Conservation (phyloP, 2,797 vertebrate genomes). For the Acipenser oxyrinchus region DNA sequence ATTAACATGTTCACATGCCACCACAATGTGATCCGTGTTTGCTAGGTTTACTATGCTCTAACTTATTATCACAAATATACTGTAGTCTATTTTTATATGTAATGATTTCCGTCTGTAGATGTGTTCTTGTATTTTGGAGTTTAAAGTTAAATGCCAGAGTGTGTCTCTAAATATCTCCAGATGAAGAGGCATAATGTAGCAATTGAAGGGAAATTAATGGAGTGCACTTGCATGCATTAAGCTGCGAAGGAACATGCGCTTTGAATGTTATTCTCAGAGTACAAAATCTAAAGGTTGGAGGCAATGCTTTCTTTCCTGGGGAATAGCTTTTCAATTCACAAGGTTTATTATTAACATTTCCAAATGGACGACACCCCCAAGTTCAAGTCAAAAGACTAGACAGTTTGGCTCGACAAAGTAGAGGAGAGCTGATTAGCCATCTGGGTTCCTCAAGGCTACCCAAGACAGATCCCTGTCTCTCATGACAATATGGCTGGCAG, state of each 20-base stretch:
- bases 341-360: not conserved
- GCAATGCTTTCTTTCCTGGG: not conserved
- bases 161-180: constrained; percentile 1
- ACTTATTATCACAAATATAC: too few species aligned
- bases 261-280: not conserved
- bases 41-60: too few species aligned
- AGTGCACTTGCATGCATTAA: not conserved
- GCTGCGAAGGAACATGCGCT: not conserved
- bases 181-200: not conserved
- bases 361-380: not conserved
- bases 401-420: not conserved
- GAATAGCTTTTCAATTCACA: not conserved
- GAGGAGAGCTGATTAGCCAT: not conserved
- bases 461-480: not conserved
- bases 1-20: too few species aligned
- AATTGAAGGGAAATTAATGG: not conserved
- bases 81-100: too few species aligned
- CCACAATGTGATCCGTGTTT: too few species aligned
- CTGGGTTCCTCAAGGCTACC: not conserved
- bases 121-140: too few species aligned
- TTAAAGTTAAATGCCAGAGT: not conserved
- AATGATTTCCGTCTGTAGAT: too few species aligned
- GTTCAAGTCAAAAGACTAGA: not conserved
- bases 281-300: not conserved
- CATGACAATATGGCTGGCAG: not conserved